These are phyloP conservation scores for Apamea anceps DNA, from an alignment of 2,888 invertebrate species.

Conservation along the genomic window DNA sequence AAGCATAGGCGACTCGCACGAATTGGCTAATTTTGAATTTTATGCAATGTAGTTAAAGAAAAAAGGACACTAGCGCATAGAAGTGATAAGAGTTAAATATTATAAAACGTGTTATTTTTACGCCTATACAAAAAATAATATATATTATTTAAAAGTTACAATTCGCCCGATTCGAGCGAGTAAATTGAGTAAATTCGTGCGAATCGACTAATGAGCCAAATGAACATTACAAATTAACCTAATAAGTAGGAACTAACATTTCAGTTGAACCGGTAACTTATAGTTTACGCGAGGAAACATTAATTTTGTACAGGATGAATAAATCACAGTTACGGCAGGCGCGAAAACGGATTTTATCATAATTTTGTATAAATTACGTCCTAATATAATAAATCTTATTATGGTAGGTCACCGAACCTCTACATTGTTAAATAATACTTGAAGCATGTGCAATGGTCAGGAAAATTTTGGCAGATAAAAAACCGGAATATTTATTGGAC, in stretches of 20 bases:
- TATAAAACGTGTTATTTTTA: no score
- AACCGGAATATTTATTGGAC: constrained; percentile 9
- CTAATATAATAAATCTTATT: constrained; percentile 36
- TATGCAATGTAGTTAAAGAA: no score
- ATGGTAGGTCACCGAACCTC: constrained; percentile 8
- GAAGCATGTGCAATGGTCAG: not conserved
- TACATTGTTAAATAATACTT: constrained; percentile 6
- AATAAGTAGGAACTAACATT: constrained; percentile 11
- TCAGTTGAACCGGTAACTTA: constrained; percentile 12
- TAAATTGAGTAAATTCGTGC: no score
- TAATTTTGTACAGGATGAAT: constrained; percentile 50
- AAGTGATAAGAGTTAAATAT: no score
- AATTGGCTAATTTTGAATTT: no score
- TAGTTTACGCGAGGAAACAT: constrained; percentile 48
- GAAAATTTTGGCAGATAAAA: constrained; percentile 1
- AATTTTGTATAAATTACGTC: constrained; percentile 43
- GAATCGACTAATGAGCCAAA: not conserved
- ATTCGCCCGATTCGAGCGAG: no score
- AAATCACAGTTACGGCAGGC: constrained; percentile 13
- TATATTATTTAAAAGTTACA: not conserved
- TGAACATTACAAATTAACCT: constrained; percentile 19
- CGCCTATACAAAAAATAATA: not conserved
- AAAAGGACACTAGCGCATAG: no score
- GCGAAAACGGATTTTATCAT: constrained; percentile 35
- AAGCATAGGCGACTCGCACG: no score